phyloP scores from a whole-genome alignment of 2,797 vertebrate genomes.

The Epinephelus coioides region DNA sequence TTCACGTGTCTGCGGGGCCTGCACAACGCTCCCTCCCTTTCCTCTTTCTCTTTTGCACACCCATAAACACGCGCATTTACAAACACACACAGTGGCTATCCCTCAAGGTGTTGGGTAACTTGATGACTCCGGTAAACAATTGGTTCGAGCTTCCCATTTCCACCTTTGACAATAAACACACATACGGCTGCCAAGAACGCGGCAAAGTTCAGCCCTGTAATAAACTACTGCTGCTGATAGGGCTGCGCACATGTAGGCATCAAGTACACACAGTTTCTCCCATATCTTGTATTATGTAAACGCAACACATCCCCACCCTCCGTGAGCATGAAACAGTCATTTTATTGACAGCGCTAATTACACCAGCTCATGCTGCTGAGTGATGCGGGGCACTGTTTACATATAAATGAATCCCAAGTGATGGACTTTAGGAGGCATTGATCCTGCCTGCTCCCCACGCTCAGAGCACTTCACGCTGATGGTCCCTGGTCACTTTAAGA shows the following conservation, averaged over 20 bases:
- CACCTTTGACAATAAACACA: slow-evolving; percentile 59
- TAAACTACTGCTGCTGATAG: slow-evolving; percentile 41
- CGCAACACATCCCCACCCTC: neutral
- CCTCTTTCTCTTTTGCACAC: slow-evolving; percentile 38
- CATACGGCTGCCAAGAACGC: slow-evolving; percentile 24
- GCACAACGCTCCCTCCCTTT: slow-evolving; percentile 54
- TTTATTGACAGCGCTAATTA: slow-evolving; percentile 64
- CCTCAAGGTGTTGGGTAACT: slow-evolving; percentile 55
- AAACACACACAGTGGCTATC: slow-evolving; percentile 28
- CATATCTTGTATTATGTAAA: slow-evolving; percentile 33
- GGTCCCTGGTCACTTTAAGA: slow-evolving; percentile 5
- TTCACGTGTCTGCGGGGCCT: slow-evolving; percentile 63
- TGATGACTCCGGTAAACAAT: slow-evolving; percentile 66
- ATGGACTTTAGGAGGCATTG: slow-evolving; percentile 53
- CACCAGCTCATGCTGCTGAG: slow-evolving; percentile 39
- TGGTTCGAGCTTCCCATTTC: slow-evolving; percentile 33
- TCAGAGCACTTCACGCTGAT: slow-evolving; percentile 39
- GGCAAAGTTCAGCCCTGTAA: slow-evolving; percentile 45
- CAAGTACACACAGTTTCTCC: slow-evolving; percentile 9
- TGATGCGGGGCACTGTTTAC: slow-evolving; percentile 52
- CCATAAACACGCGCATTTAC: slow-evolving; percentile 1
- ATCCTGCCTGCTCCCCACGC: slow-evolving; percentile 26
- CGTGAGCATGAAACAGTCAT: slow-evolving; percentile 34
- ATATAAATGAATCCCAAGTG: slow-evolving; percentile 60
- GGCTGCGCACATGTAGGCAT: neutral